Base-by-base conservation (phyloP, 2,888 invertebrate species). In the Ecdyonurus torrentis region DNA sequence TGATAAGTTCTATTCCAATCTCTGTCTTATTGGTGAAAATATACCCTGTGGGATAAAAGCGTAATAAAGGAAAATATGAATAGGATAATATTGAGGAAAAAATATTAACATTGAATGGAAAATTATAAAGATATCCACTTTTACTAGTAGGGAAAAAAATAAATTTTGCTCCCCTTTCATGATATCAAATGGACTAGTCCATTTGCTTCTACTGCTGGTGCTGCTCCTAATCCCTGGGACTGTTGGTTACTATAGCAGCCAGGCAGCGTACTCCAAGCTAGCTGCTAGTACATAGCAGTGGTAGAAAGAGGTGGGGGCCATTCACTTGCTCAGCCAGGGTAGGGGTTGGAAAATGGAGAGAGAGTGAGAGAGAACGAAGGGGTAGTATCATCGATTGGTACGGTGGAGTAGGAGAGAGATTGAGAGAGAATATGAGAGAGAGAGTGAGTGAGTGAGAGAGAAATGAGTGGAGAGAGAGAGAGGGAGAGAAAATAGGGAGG, bases 221-320 rank as follows among this genome's bases (percentile, higher is more conserved):
- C n/a, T n/a, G 7, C 37, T 10, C 37, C 37, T 37, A 37, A 37
- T 37, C 37, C 37, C 37, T 37, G 55, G 55, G 55, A 55, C 19
- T 22, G n/a, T n/a, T 55, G 55, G 55, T 55, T 55, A 55, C 55
- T 55, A 55, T 55, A 55, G 55, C 55, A 55, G 55, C 55, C 37
- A 37, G 37, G 7, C 37, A 37, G 37, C 37, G 37, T 37, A 37
- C 37, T 37, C 37, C 37, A 37, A 37, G 37, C 37, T n/a, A n/a
- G n/a, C n/a, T n/a, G n/a, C n/a, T 37, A 37, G 37, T 37, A 37
- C 37, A 37, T 37, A 37, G 37, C 37, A 37, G 37, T 37, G 37
- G 61, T 58, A 61, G 23, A 52, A n/a, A n/a, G 24, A 19, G 53
- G 23, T 5, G 61, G 53, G 61, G 37, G 23, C 37, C 37, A 37